Conservation (phyloP, 2,797 vertebrate genomes). For the Poeciliopsis turneri region DNA sequence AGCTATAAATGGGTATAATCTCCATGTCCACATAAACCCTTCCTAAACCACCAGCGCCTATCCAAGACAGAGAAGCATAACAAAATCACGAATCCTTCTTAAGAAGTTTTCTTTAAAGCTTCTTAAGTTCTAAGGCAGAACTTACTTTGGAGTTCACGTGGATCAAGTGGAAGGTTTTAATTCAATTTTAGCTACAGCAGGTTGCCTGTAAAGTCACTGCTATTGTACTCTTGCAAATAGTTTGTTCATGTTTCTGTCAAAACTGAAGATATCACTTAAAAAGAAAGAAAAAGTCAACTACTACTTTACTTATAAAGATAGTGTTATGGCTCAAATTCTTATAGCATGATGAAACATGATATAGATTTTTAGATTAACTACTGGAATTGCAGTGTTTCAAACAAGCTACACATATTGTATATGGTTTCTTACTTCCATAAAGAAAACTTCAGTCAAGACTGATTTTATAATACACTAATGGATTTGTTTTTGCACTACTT, state of each 20-base stretch:
- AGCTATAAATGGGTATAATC: conserved; percentile 5
- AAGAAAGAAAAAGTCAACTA: neutral
- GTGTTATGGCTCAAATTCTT: neutral
- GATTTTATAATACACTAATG: neutral
- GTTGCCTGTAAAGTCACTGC: neutral
- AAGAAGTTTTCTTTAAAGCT: neutral
- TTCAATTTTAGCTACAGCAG: neutral
- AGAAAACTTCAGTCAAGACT: neutral
- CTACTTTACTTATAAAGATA: neutral
- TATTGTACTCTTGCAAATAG: neutral
- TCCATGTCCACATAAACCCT: neutral
- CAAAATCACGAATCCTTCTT: neutral
- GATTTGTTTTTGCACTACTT: neutral
- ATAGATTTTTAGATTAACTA: neutral
- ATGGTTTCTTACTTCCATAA: neutral
- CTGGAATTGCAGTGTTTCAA: neutral
- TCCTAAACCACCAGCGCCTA: neutral
- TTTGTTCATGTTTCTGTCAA: neutral
- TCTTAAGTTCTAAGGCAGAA: neutral
- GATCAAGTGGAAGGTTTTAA: neutral
- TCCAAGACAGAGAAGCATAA: neutral
- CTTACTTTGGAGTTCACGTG: conserved; percentile 3
- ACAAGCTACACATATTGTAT: neutral
- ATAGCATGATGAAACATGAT: neutral
- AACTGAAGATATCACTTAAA: neutral